Evolutionary conservation across 2,113 vertebrate species (phyloP), one percentile per base, ranked within the genome.

Genomic region (Atrichornis clamosus): DNA sequence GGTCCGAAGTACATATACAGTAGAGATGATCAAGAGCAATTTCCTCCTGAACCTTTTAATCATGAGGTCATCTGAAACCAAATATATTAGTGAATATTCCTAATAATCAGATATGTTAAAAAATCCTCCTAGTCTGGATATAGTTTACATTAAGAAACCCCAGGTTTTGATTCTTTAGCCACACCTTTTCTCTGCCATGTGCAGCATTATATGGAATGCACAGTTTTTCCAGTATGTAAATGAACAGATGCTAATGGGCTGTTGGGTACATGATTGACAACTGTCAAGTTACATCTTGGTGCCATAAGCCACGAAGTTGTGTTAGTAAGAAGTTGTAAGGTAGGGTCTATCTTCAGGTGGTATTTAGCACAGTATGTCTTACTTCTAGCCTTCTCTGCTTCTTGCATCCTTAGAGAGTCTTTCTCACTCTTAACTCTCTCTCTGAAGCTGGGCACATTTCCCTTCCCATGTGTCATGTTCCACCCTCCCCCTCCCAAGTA

Each of bases 331-430:
- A 59, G 19, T 14, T 49, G 7, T 22, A 64, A 87, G 56, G 49
- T 33, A 39, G 39, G 47, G 10, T 77, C 39, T 50, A 1, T 92
- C 59, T 74, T 63, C 46, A 65, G 37, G n/a, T 47, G 23, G 3
- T 60, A 17, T 6, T 89, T 74, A 59, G 35, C 27, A 22, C 60
- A 70, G 46, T 41, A 27, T 15, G 37, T 75, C 20, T 70, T 78
- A 26, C 7, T 39, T 93, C 58, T 35, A 78, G 55, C 28, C 35
- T 84, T 47, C 23, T 8, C 62, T 91, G 26, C 64, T 78, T 65
- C n/a, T 74, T 10, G 1, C 28, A 58, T 32, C 28, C 26, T 46
- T 62, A 70, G 37, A 0, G 0, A 59, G 8, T 47, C 44, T 55
- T 56, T 63, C 72, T 41, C 15, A 7, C 33, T 23, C 20, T 63